phyloP scores from a whole-genome alignment of 2,888 invertebrate species.

The Athalia circularis region DNA sequence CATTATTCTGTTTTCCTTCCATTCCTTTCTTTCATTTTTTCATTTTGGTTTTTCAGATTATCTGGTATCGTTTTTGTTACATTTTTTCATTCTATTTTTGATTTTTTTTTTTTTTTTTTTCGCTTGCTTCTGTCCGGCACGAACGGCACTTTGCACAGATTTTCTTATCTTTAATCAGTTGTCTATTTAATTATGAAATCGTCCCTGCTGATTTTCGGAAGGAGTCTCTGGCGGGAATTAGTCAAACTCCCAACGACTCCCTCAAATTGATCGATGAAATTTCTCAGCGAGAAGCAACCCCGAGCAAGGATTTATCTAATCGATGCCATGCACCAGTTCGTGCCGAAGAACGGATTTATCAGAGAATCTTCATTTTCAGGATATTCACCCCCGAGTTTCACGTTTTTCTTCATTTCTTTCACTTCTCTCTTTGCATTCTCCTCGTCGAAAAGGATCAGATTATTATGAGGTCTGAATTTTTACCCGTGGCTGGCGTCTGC shows the following conservation, averaged over 20 bases:
- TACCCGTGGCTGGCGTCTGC: conserved; percentile 30
- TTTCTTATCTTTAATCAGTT: background rate
- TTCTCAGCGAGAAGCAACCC: no score
- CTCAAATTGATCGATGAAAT: no score
- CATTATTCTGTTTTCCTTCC: conserved; percentile 49
- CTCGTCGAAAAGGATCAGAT: background rate
- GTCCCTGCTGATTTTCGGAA: no score
- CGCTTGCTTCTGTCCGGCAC: background rate
- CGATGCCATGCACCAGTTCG: background rate
- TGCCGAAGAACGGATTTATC: background rate
- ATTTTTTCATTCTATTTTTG: conserved; percentile 50
- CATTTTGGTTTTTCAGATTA: background rate
- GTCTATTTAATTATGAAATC: background rate
- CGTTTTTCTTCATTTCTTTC: background rate
- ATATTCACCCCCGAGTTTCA: background rate
- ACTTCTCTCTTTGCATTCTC: background rate
- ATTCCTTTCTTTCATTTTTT: conserved; percentile 24
- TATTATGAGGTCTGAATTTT: background rate
- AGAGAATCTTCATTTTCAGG: background rate
- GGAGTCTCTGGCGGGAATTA: no score
- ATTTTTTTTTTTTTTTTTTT: conserved; percentile 36
- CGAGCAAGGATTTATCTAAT: no score
- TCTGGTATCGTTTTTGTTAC: conserved; percentile 47
- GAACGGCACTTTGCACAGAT: background rate
- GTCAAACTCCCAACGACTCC: no score